Conservation (phyloP, 2,797 vertebrate genomes). For the Mormyrus proboscirostris region DNA sequence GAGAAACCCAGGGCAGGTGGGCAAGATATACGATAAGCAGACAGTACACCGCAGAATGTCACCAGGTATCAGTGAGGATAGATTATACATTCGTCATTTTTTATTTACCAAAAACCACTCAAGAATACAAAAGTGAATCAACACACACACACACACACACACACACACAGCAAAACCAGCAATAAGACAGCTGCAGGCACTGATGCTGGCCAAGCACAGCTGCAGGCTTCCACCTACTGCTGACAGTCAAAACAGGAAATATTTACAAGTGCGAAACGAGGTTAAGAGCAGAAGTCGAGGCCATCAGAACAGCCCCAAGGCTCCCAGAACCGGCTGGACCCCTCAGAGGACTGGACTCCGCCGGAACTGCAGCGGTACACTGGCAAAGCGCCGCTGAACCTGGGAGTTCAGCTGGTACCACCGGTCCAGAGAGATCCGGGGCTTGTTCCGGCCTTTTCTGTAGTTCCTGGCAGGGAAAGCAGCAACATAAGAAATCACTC, state of each 20-base stretch:
- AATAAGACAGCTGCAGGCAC: not conserved
- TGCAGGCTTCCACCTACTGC: not conserved
- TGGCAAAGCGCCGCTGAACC: slow-evolving; percentile 49
- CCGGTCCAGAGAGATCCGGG: slow-evolving; percentile 41
- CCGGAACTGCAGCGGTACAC: slow-evolving; percentile 50
- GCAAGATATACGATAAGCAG: not conserved
- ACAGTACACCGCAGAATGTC: not conserved
- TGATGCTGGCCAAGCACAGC: not conserved
- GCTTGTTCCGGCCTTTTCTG: slow-evolving; percentile 11
- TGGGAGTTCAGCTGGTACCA: slow-evolving; percentile 49
- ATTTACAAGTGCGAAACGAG: not conserved
- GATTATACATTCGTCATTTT: not conserved
- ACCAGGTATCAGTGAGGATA: not conserved
- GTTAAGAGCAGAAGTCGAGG: not conserved
- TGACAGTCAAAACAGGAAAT: not conserved
- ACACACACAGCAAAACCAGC: not conserved
- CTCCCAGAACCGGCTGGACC: not conserved
- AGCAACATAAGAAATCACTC: not conserved
- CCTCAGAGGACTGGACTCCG: not conserved
- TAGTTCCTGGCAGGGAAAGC: not conserved
- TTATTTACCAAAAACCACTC: not conserved
- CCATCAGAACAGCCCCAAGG: not conserved
- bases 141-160: not conserved
- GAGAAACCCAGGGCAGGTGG: not conserved
- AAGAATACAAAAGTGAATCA: not conserved